phyloP scores from a whole-genome alignment of 2,113 vertebrate genomes.

The Brachirus orientalis region DNA sequence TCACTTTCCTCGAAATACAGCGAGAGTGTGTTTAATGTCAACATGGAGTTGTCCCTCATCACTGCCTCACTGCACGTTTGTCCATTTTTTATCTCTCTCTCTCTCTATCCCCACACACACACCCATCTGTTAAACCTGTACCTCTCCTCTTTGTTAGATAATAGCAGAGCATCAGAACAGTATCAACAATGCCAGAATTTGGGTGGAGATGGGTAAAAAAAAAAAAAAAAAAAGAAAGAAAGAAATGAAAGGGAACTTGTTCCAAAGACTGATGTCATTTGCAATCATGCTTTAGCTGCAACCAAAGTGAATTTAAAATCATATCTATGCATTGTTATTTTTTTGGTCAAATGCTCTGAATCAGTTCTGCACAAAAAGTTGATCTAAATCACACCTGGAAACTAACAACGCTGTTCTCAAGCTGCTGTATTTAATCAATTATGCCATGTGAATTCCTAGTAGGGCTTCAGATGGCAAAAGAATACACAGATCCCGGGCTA shows the following conservation, averaged over 20 bases:
- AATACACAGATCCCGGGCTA: constrained; percentile 64
- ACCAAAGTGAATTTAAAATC: constrained; percentile 34
- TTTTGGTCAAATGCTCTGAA: constrained; percentile 15
- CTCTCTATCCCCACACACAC: constrained; percentile 27
- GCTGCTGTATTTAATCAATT: constrained; percentile 32
- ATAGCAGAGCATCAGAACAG: constrained; percentile 15
- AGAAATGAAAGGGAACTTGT: constrained; percentile 35
- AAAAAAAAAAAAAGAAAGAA: constrained; percentile 46
- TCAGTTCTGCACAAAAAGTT: constrained; percentile 13
- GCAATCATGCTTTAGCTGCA: constrained; percentile 41
- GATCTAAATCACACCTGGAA: not conserved
- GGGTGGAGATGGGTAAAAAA: constrained; percentile 23
- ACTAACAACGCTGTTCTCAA: constrained; percentile 18
- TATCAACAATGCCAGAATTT: constrained; percentile 22
- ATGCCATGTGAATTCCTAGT: constrained; percentile 61
- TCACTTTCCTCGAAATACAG: constrained; percentile 22
- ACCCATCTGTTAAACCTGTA: constrained; percentile 56
- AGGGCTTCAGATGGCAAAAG: constrained; percentile 43
- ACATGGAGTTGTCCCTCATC: constrained; percentile 35
- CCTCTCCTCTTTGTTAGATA: constrained; percentile 7
- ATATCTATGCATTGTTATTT: constrained; percentile 17
- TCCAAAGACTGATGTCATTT: constrained; percentile 69
- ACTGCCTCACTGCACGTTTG: constrained; percentile 38
- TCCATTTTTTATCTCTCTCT: constrained; percentile 26
- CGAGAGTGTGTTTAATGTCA: constrained; percentile 44